phyloP scores from a whole-genome alignment of 2,888 invertebrate genomes.

The Metacarcinus magister region DNA sequence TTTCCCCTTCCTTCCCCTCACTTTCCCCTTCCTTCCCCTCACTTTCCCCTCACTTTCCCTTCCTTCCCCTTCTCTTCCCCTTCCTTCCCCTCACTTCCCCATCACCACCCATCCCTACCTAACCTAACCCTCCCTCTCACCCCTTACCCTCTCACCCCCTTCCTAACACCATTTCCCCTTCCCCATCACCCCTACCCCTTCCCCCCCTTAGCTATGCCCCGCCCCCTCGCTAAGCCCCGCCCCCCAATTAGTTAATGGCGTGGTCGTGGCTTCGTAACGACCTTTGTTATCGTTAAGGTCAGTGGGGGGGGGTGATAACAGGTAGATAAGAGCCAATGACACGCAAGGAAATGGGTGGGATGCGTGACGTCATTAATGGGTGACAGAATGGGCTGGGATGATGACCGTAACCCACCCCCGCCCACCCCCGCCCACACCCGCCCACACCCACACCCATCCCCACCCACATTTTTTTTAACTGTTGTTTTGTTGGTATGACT shows the following conservation, averaged over 20 bases:
- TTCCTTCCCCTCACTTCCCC: neutral
- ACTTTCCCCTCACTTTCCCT: neutral
- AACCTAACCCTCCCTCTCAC: neutral
- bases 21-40: neutral
- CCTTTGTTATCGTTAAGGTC: neutral
- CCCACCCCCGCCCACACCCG: too few relatives aligned
- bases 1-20: neutral
- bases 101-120: neutral
- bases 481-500: neutral
- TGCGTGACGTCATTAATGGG: neutral
- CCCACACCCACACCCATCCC: too few relatives aligned
- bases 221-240: neutral
- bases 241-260: slow-evolving; percentile 41
- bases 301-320: neutral
- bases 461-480: too few relatives aligned
- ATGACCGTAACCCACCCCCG: too few relatives aligned
- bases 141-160: neutral
- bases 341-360: neutral
- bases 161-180: neutral
- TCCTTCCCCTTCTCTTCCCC: neutral
- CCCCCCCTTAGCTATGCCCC: neutral
- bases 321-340: neutral
- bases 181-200: neutral
- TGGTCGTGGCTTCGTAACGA: neutral
- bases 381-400: neutral